Conservation (phyloP, 2,888 invertebrate species). For the Trissolcus japonicus region DNA sequence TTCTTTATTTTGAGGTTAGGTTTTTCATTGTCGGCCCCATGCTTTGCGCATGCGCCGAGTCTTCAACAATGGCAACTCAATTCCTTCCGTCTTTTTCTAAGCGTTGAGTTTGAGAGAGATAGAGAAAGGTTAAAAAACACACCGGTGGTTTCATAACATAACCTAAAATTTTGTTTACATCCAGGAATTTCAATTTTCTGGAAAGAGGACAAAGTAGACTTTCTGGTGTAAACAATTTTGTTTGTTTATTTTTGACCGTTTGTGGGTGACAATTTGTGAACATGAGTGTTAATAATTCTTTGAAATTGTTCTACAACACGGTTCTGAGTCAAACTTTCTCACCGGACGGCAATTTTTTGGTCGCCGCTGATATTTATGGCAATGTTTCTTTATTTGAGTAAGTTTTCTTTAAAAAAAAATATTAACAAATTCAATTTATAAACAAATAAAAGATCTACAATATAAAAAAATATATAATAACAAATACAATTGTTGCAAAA, state of each 20-base stretch:
- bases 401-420: slow-evolving; percentile 70
- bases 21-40: not conserved
- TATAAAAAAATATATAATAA: slow-evolving; percentile 5
- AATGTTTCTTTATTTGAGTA: slow-evolving; percentile 89
- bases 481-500: no score
- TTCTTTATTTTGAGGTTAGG: not conserved
- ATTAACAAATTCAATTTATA: not conserved
- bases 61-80: no score
- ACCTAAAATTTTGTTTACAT: not conserved
- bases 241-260: slow-evolving; percentile 1
- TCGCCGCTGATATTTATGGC: slow-evolving; percentile 90
- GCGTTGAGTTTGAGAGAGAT: no score
- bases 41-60: no score
- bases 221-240: slow-evolving; percentile 2
- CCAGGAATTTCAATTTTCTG: not conserved
- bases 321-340: slow-evolving; percentile 89
- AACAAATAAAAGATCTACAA: slow-evolving; percentile 3
- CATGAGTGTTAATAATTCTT: slow-evolving; percentile 64
- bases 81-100: no score
- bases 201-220: not conserved
- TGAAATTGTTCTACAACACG: slow-evolving; percentile 86
- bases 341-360: slow-evolving; percentile 88
- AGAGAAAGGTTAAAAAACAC: no score
- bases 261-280: slow-evolving; percentile 19
- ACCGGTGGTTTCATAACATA: no score